Conservation (phyloP, 2,113 vertebrate genomes). For the Anser cygnoides region DNA sequence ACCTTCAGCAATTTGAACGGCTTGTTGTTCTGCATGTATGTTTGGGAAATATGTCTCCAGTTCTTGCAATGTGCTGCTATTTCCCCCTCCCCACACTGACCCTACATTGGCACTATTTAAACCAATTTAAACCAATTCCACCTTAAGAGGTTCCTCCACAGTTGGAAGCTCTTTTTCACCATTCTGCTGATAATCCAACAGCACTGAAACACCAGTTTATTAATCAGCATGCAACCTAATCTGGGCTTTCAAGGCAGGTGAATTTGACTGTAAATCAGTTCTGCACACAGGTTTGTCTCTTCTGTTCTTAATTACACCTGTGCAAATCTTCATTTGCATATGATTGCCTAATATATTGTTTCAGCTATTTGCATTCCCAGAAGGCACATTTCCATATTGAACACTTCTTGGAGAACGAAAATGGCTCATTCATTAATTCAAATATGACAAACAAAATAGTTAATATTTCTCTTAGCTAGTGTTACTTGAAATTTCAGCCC, state of each 20-base stretch:
- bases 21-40: not conserved
- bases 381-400: slow-evolving; percentile 64
- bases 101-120: not conserved
- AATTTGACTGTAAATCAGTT: slow-evolving; percentile 75
- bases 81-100: not conserved
- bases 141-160: slow-evolving; percentile 31
- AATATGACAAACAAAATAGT: slow-evolving; percentile 33
- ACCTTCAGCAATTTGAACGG: not conserved
- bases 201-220: slow-evolving; percentile 46
- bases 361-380: slow-evolving; percentile 72
- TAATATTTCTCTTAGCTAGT: not conserved
- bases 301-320: slow-evolving; percentile 78
- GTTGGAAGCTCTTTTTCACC: slow-evolving; percentile 45
- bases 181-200: not conserved
- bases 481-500: not conserved
- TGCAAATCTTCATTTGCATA: slow-evolving; percentile 78
- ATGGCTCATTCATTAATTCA: slow-evolving; percentile 25
- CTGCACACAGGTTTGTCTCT: slow-evolving; percentile 71
- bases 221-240: slow-evolving; percentile 53
- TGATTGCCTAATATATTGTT: slow-evolving; percentile 54
- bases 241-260: slow-evolving; percentile 58
- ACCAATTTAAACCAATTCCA: slow-evolving; percentile 22
- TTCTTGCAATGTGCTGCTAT: not conserved
- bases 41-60: not conserved
- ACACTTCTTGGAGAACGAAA: slow-evolving; percentile 27